These are phyloP conservation scores for Platichthys stellatus DNA, from an alignment of 2,113 vertebrate genomes.

Conservation along the genomic window DNA sequence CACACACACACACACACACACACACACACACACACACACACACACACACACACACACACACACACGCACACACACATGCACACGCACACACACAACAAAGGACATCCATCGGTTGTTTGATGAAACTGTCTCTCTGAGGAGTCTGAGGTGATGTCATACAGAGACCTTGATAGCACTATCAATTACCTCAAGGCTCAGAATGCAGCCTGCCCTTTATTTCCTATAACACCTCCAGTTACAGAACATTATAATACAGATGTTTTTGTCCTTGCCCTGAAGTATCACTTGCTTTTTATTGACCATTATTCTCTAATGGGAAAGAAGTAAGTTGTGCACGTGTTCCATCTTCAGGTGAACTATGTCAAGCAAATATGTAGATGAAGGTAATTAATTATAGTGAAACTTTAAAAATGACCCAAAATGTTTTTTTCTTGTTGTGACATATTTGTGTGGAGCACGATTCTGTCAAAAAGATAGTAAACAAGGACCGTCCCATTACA, in stretches of 20 bases:
- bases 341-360: not conserved
- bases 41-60: not conserved
- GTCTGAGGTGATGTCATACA: slow-evolving; percentile 16
- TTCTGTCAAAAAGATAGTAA: not conserved
- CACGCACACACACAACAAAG: not conserved
- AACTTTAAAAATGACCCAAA: too few relatives aligned
- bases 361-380: not conserved
- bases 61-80: not conserved
- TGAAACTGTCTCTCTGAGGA: slow-evolving; percentile 7
- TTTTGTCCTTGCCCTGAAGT: not conserved
- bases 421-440: too few relatives aligned
- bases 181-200: not conserved
- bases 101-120: not conserved
- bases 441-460: too few relatives aligned
- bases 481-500: not conserved
- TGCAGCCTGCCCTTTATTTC: slow-evolving; percentile 1
- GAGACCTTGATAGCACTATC: slow-evolving; percentile 18
- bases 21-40: not conserved
- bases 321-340: not conserved
- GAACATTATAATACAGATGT: not conserved
- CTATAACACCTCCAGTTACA: not conserved
- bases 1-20: not conserved
- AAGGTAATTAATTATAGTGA: too few relatives aligned
- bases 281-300: not conserved
- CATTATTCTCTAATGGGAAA: not conserved